Evolutionary conservation across 1,140 invertebrate species (phyloP).

Genomic region (Cryptotermes secundus): DNA sequence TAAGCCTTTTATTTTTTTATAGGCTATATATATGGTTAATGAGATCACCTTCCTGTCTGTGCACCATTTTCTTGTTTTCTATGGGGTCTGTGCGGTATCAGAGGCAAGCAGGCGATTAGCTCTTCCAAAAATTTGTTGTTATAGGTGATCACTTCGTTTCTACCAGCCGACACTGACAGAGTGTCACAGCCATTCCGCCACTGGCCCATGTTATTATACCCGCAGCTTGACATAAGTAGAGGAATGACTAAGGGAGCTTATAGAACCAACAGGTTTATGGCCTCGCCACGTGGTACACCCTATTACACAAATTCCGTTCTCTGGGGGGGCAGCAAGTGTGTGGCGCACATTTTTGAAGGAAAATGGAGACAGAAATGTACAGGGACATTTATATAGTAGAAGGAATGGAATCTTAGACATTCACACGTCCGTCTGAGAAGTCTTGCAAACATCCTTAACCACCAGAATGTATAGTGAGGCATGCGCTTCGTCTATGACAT

Average conservation of each 20-base stretch:
- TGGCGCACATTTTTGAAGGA: not conserved
- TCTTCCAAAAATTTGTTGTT: no score
- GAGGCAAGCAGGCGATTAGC: no score
- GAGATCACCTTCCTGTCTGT: no score
- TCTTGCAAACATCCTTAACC: slow-evolving; percentile 19
- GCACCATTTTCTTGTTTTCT: no score
- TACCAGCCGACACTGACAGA: no score
- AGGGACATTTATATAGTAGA: not conserved
- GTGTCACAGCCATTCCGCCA: not conserved
- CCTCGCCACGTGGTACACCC: not conserved
- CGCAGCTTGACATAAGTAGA: not conserved
- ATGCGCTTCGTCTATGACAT: not conserved
- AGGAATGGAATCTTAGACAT: slow-evolving; percentile 7
- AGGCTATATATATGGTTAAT: no score
- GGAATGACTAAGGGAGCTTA: not conserved
- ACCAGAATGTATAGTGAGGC: not conserved
- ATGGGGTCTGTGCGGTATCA: no score
- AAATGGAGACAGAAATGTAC: not conserved
- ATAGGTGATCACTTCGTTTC: no score
- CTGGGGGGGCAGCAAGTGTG: not conserved
- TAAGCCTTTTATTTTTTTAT: no score
- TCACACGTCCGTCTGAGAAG: not conserved
- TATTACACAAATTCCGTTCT: not conserved
- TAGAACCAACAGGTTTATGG: not conserved
- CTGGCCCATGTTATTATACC: not conserved